Base-by-base conservation (phyloP, 1,140 invertebrate species). In the Procambarus clarkii region DNA sequence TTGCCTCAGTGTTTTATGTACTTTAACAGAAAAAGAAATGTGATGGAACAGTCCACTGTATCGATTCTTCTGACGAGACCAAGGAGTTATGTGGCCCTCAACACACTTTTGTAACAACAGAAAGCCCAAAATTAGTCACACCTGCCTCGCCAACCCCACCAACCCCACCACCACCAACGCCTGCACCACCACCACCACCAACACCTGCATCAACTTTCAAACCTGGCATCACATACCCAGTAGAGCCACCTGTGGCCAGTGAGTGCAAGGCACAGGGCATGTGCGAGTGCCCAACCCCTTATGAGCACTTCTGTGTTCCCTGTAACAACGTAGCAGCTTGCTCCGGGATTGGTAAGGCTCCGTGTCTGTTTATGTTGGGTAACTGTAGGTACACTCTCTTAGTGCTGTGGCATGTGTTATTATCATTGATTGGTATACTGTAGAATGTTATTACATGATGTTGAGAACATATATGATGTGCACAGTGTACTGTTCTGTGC, bases 41-140 rank as follows among this genome's bases (percentile, higher is more conserved):
- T 76, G 86, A 92, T 44, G 86, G 87, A 21, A 50, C 34, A 21
- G n/a, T 50, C 18, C 86, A 92, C 13, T 92, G 91, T 60, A 44
- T 34, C 34, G 91, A 92, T 50, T 48, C 13, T n/a, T 88, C 86
- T 54, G 91, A 92, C 45, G 91, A 92, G 64, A 21, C 78, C 0
- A 46, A 50, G 46, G 82, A 84, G 18, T 3, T 45, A 45, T 85
- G 79, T 81, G 85, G 80, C 50, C 15, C 60, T 21, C n/a, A 44
- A 11, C 87, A 89, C 64, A 82, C 64, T 3, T 46, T 44, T 44
- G 48, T n/a, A 34, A 50, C 86, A 9, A 45, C 87, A 46, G 7
- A 44, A 15, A 21, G 15, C 15, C 86, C 86, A 45, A 54, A 54
- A 54, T 13, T 13, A 9, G 50, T 9, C 8, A 1, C 13, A 8